These are phyloP conservation scores for Actinemys pallida DNA, from an alignment of 2,113 vertebrate species.

Conservation along the genomic window DNA sequence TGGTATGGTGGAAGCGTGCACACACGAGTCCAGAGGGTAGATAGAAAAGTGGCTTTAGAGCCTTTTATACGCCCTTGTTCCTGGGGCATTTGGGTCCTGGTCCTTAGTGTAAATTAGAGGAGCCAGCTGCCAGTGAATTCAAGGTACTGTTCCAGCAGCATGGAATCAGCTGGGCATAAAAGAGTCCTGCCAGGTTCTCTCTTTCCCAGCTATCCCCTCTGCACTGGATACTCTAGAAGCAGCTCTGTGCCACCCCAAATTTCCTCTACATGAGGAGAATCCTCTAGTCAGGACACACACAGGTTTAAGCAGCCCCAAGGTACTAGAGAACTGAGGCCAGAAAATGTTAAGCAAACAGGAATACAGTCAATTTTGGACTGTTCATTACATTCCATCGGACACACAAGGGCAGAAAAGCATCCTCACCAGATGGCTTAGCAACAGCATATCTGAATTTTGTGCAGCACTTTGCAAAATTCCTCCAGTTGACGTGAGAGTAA, in stretches of 20 bases:
- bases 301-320: constrained; percentile 68
- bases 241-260: neutral
- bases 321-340: constrained; percentile 59
- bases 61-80: constrained; percentile 30
- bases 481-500: constrained; percentile 24
- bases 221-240: neutral
- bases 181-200: constrained; percentile 36
- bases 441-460: constrained; percentile 12
- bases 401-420: constrained; percentile 38
- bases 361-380: constrained; percentile 61
- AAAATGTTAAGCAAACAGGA: constrained; percentile 63
- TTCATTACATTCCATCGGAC: neutral
- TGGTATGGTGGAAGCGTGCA: neutral
- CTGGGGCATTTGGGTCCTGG: constrained; percentile 49
- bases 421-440: constrained; percentile 28
- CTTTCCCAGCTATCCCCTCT: constrained; percentile 50
- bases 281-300: constrained; percentile 68
- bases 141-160: constrained; percentile 73
- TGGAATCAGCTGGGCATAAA: constrained; percentile 62
- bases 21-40: neutral
- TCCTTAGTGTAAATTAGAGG: constrained; percentile 31
- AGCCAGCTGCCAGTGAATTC: constrained; percentile 60
- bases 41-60: constrained; percentile 30
- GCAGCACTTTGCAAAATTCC: constrained; percentile 6
- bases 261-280: constrained; percentile 62